Evolutionary conservation across 2,113 vertebrate species (phyloP).

Genomic region (Amia ocellicauda): DNA sequence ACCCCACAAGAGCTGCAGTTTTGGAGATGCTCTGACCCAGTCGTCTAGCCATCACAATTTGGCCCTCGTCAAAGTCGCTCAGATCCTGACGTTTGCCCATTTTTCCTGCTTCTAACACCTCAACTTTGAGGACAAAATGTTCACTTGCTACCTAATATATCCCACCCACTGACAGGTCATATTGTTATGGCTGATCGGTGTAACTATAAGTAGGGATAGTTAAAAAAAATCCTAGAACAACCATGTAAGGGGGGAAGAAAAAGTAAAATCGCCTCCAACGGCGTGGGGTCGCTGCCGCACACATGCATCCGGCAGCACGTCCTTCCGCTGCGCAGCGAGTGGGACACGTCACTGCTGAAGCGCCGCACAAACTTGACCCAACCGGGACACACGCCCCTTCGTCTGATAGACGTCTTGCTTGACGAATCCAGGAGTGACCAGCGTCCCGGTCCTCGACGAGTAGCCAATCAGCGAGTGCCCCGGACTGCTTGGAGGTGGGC

Average conservation of each 20-base stretch:
- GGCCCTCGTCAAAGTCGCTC: too few relatives aligned
- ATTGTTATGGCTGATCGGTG: too few relatives aligned
- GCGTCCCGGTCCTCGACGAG: neutral
- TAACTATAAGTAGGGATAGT: too few relatives aligned
- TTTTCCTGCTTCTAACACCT: too few relatives aligned
- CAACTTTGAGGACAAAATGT: too few relatives aligned
- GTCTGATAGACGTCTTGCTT: slow-evolving; percentile 31
- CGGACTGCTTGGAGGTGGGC: slow-evolving; percentile 33
- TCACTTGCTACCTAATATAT: too few relatives aligned
- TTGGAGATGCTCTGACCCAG: too few relatives aligned
- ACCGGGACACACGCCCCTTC: neutral
- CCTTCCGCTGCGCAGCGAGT: slow-evolving; percentile 29
- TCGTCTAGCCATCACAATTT: too few relatives aligned
- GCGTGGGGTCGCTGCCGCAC: slow-evolving; percentile 7
- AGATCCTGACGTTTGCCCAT: too few relatives aligned
- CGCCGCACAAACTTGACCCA: slow-evolving; percentile 23
- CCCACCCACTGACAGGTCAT: too few relatives aligned
- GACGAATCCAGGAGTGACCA: slow-evolving; percentile 42
- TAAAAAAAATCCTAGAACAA: neutral
- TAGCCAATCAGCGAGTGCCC: slow-evolving; percentile 46
- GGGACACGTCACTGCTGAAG: slow-evolving; percentile 69
- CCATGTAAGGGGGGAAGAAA: neutral
- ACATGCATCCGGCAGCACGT: too few relatives aligned
- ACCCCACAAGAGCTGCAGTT: too few relatives aligned
- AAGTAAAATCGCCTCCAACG: slow-evolving; percentile 3